These are phyloP conservation scores for Cheilosia scutellata DNA, from an alignment of 2,888 invertebrate genomes.

Conservation along the genomic window DNA sequence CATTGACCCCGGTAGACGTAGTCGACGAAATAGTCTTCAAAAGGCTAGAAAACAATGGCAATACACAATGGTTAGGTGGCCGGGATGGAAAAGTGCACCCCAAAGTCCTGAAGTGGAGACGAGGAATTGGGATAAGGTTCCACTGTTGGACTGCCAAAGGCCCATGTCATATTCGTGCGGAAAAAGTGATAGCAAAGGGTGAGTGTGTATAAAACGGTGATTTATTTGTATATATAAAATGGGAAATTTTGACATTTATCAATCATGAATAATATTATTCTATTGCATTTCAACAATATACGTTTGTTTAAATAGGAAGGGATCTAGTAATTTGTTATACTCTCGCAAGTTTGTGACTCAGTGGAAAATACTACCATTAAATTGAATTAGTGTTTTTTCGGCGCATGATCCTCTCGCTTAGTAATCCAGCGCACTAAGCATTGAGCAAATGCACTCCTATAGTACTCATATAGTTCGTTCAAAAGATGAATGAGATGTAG, in stretches of 20 bases:
- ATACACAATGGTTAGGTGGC: constrained; percentile 52
- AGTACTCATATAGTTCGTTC: too few species aligned
- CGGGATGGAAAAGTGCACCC: constrained; percentile 25
- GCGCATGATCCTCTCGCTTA: too few species aligned
- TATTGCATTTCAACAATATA: too few species aligned
- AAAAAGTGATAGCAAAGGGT: constrained; percentile 28
- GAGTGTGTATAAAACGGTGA: constrained; percentile 4
- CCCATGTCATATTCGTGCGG: constrained; percentile 43
- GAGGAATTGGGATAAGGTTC: constrained; percentile 8
- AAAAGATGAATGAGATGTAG: too few species aligned
- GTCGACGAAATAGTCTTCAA: constrained; percentile 42
- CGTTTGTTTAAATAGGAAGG: neutral
- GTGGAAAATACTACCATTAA: too few species aligned
- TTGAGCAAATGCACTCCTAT: too few species aligned
- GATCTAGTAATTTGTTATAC: too few species aligned
- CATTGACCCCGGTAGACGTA: constrained; percentile 29
- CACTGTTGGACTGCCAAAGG: constrained; percentile 20
- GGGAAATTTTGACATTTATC: neutral
- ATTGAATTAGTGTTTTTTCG: too few species aligned
- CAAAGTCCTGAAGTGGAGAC: constrained; percentile 5
- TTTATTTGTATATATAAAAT: neutral
- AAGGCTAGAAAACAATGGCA: constrained; percentile 57
- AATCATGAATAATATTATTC: neutral
- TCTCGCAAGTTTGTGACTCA: too few species aligned
- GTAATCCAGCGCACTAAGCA: too few species aligned